Evolutionary conservation across 2,113 vertebrate genomes (phyloP).

Genomic region (Megaptera novaeangliae): DNA sequence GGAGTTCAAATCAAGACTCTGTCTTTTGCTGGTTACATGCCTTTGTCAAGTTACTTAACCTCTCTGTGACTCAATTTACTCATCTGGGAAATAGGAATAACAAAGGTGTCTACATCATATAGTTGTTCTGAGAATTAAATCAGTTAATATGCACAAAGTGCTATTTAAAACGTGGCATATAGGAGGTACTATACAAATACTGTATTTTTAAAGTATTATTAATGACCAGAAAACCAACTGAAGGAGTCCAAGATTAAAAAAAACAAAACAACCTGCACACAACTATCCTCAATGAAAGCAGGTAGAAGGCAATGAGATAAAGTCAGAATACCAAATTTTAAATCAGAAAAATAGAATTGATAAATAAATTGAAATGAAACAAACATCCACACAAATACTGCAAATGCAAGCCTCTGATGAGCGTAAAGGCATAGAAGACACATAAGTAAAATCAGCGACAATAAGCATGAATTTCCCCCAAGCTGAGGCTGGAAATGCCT

Average conservation of each 20-base stretch:
- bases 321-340: not conserved
- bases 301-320: not conserved
- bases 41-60: not conserved
- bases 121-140: not conserved
- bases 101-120: not conserved
- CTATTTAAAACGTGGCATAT: not conserved
- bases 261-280: not conserved
- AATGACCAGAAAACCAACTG: not conserved
- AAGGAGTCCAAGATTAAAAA: not conserved
- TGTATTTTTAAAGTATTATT: not conserved
- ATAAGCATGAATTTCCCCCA: not conserved
- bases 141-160: not conserved
- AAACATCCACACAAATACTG: not conserved
- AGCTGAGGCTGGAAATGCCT: not conserved
- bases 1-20: not conserved
- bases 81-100: not conserved
- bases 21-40: not conserved
- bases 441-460: not conserved
- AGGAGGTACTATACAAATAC: not conserved
- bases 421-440: not conserved
- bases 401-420: not conserved
- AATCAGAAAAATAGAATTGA: not conserved
- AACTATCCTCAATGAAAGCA: not conserved
- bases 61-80: not conserved
- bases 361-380: not conserved